phyloP scores from a whole-genome alignment of 1,140 invertebrate species.

The Drosophila insularis region DNA sequence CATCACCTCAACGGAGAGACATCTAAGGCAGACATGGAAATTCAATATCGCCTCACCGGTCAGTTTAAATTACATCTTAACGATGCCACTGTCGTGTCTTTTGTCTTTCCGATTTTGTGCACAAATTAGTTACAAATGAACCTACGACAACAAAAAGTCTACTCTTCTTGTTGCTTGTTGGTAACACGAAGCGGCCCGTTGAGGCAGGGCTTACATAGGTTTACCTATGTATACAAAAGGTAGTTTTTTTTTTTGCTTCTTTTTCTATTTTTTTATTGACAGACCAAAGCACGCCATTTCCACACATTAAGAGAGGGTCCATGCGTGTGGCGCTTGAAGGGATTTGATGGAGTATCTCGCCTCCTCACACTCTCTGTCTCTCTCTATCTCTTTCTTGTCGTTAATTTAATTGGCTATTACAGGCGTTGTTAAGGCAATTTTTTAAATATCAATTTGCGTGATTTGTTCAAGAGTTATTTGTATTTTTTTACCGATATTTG shows the following conservation, averaged over 20 bases:
- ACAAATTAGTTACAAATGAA: conserved; percentile 79
- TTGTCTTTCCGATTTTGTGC: conserved; percentile 70
- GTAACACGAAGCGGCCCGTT: conserved; percentile 64
- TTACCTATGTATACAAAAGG: background rate
- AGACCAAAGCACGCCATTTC: conserved; percentile 35
- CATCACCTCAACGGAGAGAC: conserved; percentile 28
- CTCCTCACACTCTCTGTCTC: conserved; percentile 6
- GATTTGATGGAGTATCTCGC: conserved; percentile 5
- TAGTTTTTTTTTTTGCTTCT: background rate
- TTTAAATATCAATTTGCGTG: conserved; percentile 57
- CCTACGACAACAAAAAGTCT: conserved; percentile 72
- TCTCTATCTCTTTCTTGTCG: conserved; percentile 21
- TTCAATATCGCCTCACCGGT: conserved; percentile 44
- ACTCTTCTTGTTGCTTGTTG: conserved; percentile 10
- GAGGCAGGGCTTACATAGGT: conserved; percentile 12
- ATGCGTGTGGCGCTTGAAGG: conserved; percentile 54
- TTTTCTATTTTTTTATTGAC: conserved; percentile 47
- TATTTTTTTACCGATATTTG: background rate
- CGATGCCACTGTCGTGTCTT: conserved; percentile 18
- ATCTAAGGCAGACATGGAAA: conserved; percentile 41
- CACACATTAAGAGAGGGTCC: conserved; percentile 7
- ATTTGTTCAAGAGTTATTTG: conserved; percentile 33
- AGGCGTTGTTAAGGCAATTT: conserved; percentile 30
- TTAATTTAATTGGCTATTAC: conserved; percentile 49
- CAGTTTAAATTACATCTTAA: conserved; percentile 57